Evolutionary conservation across 2,888 invertebrate species (phyloP).

Genomic region (Chesias legatella): DNA sequence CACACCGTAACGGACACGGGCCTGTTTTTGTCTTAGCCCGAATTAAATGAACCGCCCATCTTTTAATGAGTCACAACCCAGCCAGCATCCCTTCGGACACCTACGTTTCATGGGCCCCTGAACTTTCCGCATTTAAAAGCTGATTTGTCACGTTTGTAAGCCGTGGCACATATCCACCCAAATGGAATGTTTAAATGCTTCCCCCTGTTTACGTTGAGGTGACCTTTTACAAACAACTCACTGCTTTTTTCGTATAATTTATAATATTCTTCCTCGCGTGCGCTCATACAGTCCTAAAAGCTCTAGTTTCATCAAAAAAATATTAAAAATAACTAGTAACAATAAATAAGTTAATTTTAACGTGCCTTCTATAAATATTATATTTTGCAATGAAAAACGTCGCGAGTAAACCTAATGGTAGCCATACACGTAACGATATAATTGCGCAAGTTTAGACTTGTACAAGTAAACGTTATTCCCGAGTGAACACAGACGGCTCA

Average conservation of each 20-base stretch:
- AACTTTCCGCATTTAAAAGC: slow-evolving; percentile 36
- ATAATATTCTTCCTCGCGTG: slow-evolving; percentile 4
- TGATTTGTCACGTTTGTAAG: slow-evolving; percentile 30
- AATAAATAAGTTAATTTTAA: too few relatives aligned
- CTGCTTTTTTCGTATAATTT: slow-evolving; percentile 3
- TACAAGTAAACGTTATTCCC: too few relatives aligned
- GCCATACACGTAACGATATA: too few relatives aligned
- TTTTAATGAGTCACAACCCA: slow-evolving; percentile 60
- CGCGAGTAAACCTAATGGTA: too few relatives aligned
- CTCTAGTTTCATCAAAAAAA: not conserved
- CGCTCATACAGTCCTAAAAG: not conserved
- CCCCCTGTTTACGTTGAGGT: slow-evolving; percentile 15
- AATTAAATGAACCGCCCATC: slow-evolving; percentile 63
- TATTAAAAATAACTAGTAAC: too few relatives aligned
- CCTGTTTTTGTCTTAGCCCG: slow-evolving; percentile 63
- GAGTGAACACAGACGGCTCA: too few relatives aligned
- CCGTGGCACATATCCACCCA: slow-evolving; percentile 25
- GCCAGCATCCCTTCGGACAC: slow-evolving; percentile 33
- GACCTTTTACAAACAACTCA: slow-evolving; percentile 9
- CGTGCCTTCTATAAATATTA: too few relatives aligned
- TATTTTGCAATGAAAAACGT: slow-evolving; percentile 11
- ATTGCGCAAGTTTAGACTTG: too few relatives aligned
- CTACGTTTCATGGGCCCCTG: slow-evolving; percentile 40
- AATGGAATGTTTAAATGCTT: slow-evolving; percentile 25
- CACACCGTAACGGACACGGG: slow-evolving; percentile 67